Percentiles rank a stretch among this genome's conserved stretches.
Evolutionary conservation across 2,888 invertebrate genomes (phyloP).

Genomic region (Ormyrus nitidulus): DNA sequence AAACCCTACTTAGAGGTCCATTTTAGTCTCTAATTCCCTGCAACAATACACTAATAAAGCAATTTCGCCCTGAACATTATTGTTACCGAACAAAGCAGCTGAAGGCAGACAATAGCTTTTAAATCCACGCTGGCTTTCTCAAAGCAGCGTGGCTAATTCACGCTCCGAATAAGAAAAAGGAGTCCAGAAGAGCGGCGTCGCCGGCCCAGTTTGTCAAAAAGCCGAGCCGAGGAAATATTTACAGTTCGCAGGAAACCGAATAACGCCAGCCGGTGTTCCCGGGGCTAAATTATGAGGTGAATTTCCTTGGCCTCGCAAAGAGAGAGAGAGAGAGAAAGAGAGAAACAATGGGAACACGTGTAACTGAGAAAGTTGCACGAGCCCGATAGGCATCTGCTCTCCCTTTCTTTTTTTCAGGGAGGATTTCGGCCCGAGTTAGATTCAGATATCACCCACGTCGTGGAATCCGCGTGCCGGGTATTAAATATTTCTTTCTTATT

Average conservation of each 20-base stretch:
- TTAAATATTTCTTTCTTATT: conserved; percentile 24
- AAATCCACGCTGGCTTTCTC: conserved; percentile 30
- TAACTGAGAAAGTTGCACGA: conserved; percentile 34
- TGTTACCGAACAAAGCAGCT: conserved; percentile 16
- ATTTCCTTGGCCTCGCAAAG: conserved; percentile 27
- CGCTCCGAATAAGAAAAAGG: neutral
- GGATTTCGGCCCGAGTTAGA: conserved; percentile 27
- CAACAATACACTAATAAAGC: conserved; percentile 48
- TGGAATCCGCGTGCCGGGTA: neutral
- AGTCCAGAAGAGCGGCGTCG: neutral
- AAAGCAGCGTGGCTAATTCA: conserved; percentile 19
- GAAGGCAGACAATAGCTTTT: conserved; percentile 36
- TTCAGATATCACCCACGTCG: conserved; percentile 49
- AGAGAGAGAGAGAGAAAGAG: conserved; percentile 10
- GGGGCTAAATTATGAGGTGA: conserved; percentile 46
- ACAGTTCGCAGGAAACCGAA: conserved; percentile 44
- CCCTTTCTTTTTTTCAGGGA: conserved; percentile 1
- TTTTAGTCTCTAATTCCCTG: conserved; percentile 15
- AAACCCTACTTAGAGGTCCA: neutral
- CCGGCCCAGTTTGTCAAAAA: conserved; percentile 37
- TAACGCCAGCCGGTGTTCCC: conserved; percentile 13
- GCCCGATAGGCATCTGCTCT: conserved; percentile 43
- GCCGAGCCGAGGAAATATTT: conserved; percentile 35
- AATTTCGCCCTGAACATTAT: conserved; percentile 13
- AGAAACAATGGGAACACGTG: conserved; percentile 22